Evolutionary conservation across 2,797 vertebrate genomes (phyloP).

Genomic region (Trachops cirrhosus): DNA sequence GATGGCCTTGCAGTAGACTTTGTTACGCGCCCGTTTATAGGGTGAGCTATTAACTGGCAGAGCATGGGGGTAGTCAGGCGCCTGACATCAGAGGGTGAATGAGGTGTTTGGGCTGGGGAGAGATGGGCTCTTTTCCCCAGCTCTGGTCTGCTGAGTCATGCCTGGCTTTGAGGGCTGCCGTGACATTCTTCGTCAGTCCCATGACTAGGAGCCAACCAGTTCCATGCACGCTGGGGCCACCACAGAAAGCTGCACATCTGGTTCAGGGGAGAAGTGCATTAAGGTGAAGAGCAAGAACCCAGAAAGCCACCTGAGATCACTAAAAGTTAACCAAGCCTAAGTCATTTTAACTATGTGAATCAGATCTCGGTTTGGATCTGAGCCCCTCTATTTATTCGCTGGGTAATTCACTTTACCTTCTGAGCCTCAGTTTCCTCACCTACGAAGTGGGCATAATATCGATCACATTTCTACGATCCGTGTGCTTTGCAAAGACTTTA

Average conservation of each 20-base stretch:
- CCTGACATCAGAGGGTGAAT: constrained; percentile 74
- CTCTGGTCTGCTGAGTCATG: constrained; percentile 65
- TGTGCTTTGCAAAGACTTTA: not conserved
- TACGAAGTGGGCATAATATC: not conserved
- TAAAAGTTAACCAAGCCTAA: not conserved
- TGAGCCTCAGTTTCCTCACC: not conserved
- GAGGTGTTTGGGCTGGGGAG: constrained; percentile 75
- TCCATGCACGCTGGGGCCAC: not conserved
- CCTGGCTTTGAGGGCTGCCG: not conserved
- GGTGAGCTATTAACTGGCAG: constrained; percentile 82
- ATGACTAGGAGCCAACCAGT: constrained; percentile 20
- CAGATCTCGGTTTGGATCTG: not conserved
- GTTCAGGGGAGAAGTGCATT: not conserved
- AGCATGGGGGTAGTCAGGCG: constrained; percentile 58
- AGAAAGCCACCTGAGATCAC: not conserved
- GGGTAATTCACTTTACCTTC: not conserved
- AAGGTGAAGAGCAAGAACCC: not conserved
- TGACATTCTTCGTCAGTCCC: constrained; percentile 42
- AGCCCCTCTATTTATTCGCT: not conserved
- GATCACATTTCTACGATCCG: not conserved
- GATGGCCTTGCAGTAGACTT: constrained; percentile 64
- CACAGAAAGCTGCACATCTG: constrained; percentile 23
- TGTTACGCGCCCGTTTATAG: constrained; percentile 68
- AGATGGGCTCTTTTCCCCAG: constrained; percentile 48
- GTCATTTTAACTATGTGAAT: not conserved